Conservation (phyloP, 2,888 invertebrate genomes). For the Lithodes maja region DNA sequence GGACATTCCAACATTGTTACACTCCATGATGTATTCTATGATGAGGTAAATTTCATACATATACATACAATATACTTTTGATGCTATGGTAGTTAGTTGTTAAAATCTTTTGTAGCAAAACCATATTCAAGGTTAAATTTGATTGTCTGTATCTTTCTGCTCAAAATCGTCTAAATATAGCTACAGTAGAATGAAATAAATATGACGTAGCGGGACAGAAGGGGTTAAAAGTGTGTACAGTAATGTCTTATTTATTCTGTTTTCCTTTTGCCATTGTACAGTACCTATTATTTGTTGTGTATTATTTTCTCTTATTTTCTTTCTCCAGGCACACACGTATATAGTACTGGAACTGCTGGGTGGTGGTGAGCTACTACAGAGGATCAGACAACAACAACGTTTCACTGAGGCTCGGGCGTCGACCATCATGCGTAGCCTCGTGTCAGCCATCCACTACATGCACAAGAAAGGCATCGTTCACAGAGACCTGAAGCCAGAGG, state of each 20-base stretch:
- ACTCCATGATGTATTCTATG: constrained; percentile 87
- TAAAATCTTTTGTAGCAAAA: too few species aligned
- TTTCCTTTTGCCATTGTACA: constrained; percentile 1
- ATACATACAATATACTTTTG: too few species aligned
- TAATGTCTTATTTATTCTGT: background rate
- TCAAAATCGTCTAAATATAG: too few species aligned
- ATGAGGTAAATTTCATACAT: constrained; percentile 78
- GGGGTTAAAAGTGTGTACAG: background rate
- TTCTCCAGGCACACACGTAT: constrained; percentile 82
- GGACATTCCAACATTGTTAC: constrained; percentile 92
- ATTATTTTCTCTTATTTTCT: constrained; percentile 11
- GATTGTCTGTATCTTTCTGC: too few species aligned
- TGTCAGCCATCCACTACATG: constrained; percentile 88
- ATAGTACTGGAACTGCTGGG: constrained; percentile 89
- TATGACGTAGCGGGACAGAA: background rate
- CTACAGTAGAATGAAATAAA: too few species aligned
- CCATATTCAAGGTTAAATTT: too few species aligned
- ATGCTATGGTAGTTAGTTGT: too few species aligned
- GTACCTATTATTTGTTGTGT: background rate
- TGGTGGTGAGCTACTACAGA: constrained; percentile 87
- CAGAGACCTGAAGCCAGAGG: constrained; percentile 96
- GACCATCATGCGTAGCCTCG: constrained; percentile 86
- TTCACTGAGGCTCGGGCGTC: constrained; percentile 87
- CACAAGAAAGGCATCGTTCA: constrained; percentile 91
- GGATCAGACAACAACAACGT: constrained; percentile 81